phyloP scores from a whole-genome alignment of 2,888 invertebrate genomes.

The Megaustenia siamemsis region DNA sequence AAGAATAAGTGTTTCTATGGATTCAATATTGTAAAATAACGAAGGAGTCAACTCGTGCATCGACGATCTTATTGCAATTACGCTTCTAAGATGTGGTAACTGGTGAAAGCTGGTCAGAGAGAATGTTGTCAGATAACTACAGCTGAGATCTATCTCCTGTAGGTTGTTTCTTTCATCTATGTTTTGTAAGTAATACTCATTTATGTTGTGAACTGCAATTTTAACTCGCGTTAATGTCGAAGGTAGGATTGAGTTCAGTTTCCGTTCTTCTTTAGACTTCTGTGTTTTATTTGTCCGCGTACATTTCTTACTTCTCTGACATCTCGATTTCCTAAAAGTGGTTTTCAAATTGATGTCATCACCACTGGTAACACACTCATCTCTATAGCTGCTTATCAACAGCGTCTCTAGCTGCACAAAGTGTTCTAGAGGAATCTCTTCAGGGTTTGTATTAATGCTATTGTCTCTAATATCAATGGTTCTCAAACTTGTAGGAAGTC shows the following conservation, averaged over 20 bases:
- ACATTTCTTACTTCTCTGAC: too few relatives aligned
- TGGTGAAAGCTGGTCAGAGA: background rate
- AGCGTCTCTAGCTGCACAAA: background rate
- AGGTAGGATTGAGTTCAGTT: too few relatives aligned
- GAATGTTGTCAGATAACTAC: background rate
- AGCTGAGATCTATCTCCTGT: background rate
- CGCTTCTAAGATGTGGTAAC: background rate
- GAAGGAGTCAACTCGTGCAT: background rate
- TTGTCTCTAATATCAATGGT: slow-evolving; percentile 8
- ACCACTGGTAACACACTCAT: background rate
- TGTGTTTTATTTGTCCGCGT: too few relatives aligned
- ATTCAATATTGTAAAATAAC: background rate
- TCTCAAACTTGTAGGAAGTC: background rate
- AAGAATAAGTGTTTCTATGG: background rate
- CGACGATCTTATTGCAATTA: background rate
- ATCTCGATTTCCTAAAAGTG: too few relatives aligned
- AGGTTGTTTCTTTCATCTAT: background rate
- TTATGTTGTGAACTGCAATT: too few relatives aligned
- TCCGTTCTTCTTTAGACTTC: too few relatives aligned
- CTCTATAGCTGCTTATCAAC: background rate
- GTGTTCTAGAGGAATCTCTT: background rate
- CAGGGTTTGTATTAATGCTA: background rate
- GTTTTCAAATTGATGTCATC: too few relatives aligned
- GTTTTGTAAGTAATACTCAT: too few relatives aligned
- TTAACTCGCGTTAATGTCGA: too few relatives aligned